Conservation (phyloP, 2,888 invertebrate genomes). For the Ethmia dodecea region DNA sequence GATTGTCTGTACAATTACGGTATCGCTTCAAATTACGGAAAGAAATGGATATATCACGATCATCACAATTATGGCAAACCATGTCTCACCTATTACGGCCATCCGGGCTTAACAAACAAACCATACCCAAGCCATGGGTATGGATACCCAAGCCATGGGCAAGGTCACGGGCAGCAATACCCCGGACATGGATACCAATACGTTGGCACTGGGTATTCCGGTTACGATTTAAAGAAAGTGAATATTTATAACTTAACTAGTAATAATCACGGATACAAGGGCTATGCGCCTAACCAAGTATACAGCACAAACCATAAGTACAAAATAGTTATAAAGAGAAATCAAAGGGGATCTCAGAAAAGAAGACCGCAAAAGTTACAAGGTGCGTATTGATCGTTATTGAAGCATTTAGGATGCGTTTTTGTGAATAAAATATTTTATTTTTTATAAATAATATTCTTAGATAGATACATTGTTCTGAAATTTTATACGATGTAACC, state of each 20-base stretch:
- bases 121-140: constrained; percentile 2
- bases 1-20: constrained; percentile 12
- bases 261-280: constrained; percentile 28
- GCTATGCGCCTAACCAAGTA: constrained; percentile 49
- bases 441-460: too few relatives aligned
- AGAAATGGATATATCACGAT: not conserved
- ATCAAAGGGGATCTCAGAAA: constrained; percentile 30
- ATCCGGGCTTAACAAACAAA: not conserved
- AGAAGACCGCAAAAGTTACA: constrained; percentile 35
- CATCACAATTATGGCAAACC: not conserved
- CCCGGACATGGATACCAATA: not conserved
- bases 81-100: not conserved
- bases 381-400: too few relatives aligned
- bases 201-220: constrained; percentile 1
- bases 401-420: too few relatives aligned
- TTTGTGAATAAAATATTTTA: too few relatives aligned
- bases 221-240: constrained; percentile 30
- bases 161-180: constrained; percentile 9
- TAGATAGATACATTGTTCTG: too few relatives aligned
- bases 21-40: constrained; percentile 16
- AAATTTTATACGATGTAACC: too few relatives aligned
- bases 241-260: constrained; percentile 34
- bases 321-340: constrained; percentile 54
- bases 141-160: constrained; percentile 7
- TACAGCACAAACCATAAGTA: constrained; percentile 46